phyloP scores from a whole-genome alignment of 2,888 invertebrate species.

The Lasioglossum malachurum region DNA sequence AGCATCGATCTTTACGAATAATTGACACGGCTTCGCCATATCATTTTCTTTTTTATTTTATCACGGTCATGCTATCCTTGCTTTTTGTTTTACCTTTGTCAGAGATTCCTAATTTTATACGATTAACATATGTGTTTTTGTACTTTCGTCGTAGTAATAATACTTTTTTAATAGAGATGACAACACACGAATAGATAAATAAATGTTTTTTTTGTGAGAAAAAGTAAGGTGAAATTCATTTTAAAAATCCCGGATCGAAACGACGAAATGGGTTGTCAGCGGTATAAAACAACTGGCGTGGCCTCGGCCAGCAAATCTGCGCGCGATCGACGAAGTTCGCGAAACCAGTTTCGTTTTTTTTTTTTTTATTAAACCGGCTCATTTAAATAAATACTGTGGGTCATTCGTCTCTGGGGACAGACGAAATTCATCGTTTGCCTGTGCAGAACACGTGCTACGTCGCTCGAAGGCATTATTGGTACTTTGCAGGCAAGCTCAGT shows the following conservation, averaged over 20 bases:
- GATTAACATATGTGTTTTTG: background rate
- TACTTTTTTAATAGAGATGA: background rate
- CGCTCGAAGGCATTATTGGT: slow-evolving; percentile 42
- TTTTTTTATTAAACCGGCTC: background rate
- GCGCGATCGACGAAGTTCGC: background rate
- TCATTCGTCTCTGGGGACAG: background rate
- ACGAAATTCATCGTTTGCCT: background rate
- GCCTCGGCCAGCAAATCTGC: background rate
- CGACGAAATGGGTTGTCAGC: background rate
- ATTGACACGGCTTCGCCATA: background rate
- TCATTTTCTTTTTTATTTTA: background rate
- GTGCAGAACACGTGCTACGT: slow-evolving; percentile 5
- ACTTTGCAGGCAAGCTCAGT: slow-evolving; percentile 68
- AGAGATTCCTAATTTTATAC: background rate
- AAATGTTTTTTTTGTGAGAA: background rate
- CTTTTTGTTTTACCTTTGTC: background rate
- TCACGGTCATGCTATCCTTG: background rate
- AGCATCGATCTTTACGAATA: background rate
- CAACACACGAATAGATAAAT: background rate
- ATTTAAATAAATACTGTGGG: slow-evolving; percentile 19
- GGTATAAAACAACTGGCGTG: background rate
- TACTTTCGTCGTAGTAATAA: background rate
- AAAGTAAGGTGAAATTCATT: background rate
- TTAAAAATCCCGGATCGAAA: background rate
- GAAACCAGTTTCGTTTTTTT: background rate